Conservation (phyloP, 2,888 invertebrate species). For the Perizoma affinitatum region DNA sequence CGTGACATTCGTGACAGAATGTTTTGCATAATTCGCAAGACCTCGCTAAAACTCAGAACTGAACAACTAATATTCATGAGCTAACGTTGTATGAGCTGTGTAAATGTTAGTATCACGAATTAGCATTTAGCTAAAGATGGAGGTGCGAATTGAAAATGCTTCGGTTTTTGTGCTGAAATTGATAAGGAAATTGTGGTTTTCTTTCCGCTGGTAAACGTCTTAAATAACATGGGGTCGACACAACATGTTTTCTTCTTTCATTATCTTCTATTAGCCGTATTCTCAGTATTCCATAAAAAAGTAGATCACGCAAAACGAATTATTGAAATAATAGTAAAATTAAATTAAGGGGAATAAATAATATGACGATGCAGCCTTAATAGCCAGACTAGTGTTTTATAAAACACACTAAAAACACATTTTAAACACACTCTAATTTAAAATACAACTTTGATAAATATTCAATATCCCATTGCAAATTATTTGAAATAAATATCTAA, state of each 20-base stretch:
- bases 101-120: constrained; percentile 16
- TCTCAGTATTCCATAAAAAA: too few species aligned
- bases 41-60: constrained; percentile 43
- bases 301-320: too few species aligned
- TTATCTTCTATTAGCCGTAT: too few species aligned
- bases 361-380: neutral
- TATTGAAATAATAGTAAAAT: too few species aligned
- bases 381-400: neutral
- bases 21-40: constrained; percentile 46
- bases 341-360: neutral
- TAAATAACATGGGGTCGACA: too few species aligned
- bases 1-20: constrained; percentile 48
- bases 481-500: neutral
- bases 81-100: neutral
- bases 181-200: neutral
- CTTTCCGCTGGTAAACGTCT: too few species aligned
- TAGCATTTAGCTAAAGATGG: constrained; percentile 6
- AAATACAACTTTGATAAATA: too few species aligned
- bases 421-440: too few species aligned
- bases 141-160: neutral
- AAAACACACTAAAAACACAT: too few species aligned
- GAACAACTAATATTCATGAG: constrained; percentile 15
- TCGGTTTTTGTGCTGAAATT: neutral
- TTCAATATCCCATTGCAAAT: neutral
- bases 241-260: too few species aligned